Evolutionary conservation across 2,797 vertebrate species (phyloP).

Genomic region (Melanotaenia pygmaea): DNA sequence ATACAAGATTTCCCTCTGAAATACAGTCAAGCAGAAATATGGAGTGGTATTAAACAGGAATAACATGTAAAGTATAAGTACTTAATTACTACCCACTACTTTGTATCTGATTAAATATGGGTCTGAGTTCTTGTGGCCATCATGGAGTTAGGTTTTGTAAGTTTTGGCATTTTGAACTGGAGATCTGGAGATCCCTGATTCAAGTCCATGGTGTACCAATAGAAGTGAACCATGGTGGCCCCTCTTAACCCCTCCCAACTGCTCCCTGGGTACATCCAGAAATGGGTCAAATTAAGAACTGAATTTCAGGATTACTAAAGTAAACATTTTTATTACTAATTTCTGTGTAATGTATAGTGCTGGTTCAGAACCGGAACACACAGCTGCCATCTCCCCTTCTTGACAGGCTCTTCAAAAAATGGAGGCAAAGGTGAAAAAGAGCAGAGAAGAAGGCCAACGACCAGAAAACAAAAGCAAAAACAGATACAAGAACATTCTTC

Average conservation of each 20-base stretch:
- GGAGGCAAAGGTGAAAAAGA: conserved; percentile 92
- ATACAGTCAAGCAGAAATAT: not conserved
- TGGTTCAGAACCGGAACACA: not conserved
- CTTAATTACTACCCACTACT: not conserved
- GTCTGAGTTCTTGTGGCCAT: not conserved
- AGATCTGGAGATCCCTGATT: no score
- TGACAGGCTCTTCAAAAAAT: conserved; percentile 91
- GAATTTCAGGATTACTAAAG: no score
- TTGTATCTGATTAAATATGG: not conserved
- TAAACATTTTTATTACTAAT: not conserved
- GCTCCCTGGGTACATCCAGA: no score
- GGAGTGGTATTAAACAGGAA: not conserved
- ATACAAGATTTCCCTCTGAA: not conserved
- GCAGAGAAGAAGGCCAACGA: conserved; percentile 93
- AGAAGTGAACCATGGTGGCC: no score
- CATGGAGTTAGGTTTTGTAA: not conserved
- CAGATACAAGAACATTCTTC: conserved; percentile 98
- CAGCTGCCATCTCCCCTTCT: conserved; percentile 12
- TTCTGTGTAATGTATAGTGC: not conserved
- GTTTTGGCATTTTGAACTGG: not conserved
- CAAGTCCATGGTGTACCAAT: no score
- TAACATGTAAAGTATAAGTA: not conserved
- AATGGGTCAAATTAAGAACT: no score
- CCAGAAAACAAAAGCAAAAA: conserved; percentile 98
- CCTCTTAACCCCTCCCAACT: no score